Evolutionary conservation across 2,888 invertebrate genomes (phyloP).

Genomic region (Cepaea hortensis): DNA sequence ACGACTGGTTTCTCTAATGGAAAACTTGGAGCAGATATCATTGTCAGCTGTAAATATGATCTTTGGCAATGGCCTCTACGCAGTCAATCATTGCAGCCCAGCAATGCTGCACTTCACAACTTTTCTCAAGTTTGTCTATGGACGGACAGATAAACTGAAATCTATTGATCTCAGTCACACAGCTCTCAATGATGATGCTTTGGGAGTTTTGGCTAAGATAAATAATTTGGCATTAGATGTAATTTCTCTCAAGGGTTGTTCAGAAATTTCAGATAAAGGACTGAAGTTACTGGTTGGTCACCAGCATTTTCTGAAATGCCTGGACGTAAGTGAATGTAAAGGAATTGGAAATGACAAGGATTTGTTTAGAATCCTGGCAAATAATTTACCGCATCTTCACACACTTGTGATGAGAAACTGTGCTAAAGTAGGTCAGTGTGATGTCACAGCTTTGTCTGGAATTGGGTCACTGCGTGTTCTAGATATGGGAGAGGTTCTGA

Average conservation of each 20-base stretch:
- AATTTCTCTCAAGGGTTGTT: constrained; percentile 80
- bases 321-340: constrained; percentile 83
- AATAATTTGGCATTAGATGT: constrained; percentile 79
- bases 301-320: constrained; percentile 80
- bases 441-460: constrained; percentile 23
- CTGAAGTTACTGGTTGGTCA: constrained; percentile 79
- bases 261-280: constrained; percentile 82
- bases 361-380: constrained; percentile 78
- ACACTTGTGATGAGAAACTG: constrained; percentile 82
- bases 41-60: constrained; percentile 84
- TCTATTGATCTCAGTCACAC: constrained; percentile 83
- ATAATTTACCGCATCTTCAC: constrained; percentile 80
- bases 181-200: constrained; percentile 82
- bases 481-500: constrained; percentile 40
- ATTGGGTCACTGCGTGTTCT: constrained; percentile 25
- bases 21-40: constrained; percentile 81
- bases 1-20: constrained; percentile 81
- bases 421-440: constrained; percentile 54
- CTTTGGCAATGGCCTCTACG: constrained; percentile 80
- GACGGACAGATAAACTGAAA: constrained; percentile 80
- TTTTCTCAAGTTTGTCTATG: constrained; percentile 80
- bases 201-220: constrained; percentile 80
- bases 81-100: constrained; percentile 78
- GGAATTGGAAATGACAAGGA: constrained; percentile 69
- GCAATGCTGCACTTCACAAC: constrained; percentile 85